Conservation (phyloP, 2,888 invertebrate species). For the Platerodrilus igneus region DNA sequence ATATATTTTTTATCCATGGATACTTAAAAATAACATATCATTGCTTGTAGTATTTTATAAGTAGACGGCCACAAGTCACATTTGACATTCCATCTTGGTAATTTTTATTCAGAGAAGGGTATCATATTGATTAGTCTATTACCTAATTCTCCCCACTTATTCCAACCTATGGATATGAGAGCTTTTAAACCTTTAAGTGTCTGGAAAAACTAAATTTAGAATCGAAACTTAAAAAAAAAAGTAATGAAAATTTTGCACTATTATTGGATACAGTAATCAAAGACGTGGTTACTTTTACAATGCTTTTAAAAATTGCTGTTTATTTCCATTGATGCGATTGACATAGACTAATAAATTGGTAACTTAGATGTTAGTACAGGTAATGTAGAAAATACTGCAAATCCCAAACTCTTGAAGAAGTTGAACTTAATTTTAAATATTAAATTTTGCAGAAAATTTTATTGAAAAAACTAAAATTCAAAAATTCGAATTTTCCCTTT, state of each 20-base stretch:
- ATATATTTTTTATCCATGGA: slow-evolving; percentile 35
- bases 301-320: too few species aligned
- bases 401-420: too few species aligned
- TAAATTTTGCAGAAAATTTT: too few species aligned
- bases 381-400: too few species aligned
- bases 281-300: slow-evolving; percentile 2
- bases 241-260: slow-evolving; percentile 13
- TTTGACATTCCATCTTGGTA: slow-evolving; percentile 11
- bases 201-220: slow-evolving; percentile 11
- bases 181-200: slow-evolving; percentile 9
- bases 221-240: slow-evolving; percentile 7
- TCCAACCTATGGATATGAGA: slow-evolving; percentile 13
- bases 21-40: background rate
- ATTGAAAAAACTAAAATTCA: too few species aligned
- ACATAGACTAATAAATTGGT: too few species aligned
- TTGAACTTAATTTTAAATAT: too few species aligned
- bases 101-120: slow-evolving; percentile 9
- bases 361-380: too few species aligned
- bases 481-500: too few species aligned
- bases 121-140: slow-evolving; percentile 9
- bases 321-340: too few species aligned
- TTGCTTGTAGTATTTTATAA: background rate
- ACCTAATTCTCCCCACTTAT: slow-evolving; percentile 11
- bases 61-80: slow-evolving; percentile 11
- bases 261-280: slow-evolving; percentile 6